Evolutionary conservation across 2,888 invertebrate species (phyloP).

Genomic region (Nemotelus nigrinus): DNA sequence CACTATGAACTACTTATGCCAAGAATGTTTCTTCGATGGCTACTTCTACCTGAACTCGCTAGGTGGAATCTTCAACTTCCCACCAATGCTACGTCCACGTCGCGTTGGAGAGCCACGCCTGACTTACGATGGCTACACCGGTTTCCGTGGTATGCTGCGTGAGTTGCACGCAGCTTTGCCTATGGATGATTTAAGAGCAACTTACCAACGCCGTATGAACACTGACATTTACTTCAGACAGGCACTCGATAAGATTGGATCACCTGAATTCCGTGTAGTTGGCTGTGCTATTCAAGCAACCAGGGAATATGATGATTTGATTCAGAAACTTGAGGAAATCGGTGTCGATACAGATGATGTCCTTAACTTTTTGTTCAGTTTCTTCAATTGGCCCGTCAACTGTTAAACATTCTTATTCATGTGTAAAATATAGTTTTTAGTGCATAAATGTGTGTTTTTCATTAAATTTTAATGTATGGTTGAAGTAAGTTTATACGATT

Average conservation of each 20-base stretch:
- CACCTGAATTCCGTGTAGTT: slow-evolving; percentile 48
- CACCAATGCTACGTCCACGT: slow-evolving; percentile 46
- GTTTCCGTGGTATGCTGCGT: slow-evolving; percentile 47
- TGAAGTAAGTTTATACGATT: too few species aligned
- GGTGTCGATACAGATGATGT: slow-evolving; percentile 45
- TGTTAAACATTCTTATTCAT: background rate
- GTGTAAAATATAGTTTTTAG: too few species aligned
- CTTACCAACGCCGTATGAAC: slow-evolving; percentile 31
- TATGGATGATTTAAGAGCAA: slow-evolving; percentile 36
- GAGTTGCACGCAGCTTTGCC: slow-evolving; percentile 46
- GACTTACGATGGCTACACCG: background rate
- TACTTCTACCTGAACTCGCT: slow-evolving; percentile 50
- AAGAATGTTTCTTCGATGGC: slow-evolving; percentile 47
- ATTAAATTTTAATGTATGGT: too few species aligned
- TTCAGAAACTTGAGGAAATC: slow-evolving; percentile 37
- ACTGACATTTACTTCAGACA: slow-evolving; percentile 46
- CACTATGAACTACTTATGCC: slow-evolving; percentile 48
- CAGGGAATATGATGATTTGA: slow-evolving; percentile 45
- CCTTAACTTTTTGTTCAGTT: slow-evolving; percentile 45
- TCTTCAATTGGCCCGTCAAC: slow-evolving; percentile 46
- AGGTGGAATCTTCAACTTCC: slow-evolving; percentile 46
- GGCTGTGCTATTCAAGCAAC: slow-evolving; percentile 50
- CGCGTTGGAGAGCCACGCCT: background rate
- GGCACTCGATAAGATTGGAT: slow-evolving; percentile 48
- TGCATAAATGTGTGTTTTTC: too few species aligned